A percentile compares a stretch with the other conserved stretches of the same genome.
Evolutionary conservation across 2,888 invertebrate species (phyloP).

Genomic region (Fragum sueziense): DNA sequence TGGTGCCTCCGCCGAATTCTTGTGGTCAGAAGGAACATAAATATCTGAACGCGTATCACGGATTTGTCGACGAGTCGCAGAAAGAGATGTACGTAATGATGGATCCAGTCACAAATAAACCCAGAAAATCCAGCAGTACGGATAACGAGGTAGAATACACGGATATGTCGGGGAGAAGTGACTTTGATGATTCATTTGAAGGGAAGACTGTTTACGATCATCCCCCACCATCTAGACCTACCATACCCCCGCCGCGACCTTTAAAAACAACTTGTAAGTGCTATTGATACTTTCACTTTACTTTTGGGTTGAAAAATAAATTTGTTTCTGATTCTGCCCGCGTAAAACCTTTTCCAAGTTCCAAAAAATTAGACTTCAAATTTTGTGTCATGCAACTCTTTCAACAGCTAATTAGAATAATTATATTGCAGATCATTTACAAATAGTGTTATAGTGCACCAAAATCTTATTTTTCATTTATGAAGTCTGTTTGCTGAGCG

Average conservation of each 20-base stretch:
- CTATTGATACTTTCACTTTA: too few species aligned
- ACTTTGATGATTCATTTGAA: slow-evolving; percentile 54
- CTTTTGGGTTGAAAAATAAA: too few species aligned
- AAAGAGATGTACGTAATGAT: slow-evolving; percentile 67
- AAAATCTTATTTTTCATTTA: too few species aligned
- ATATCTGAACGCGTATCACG: slow-evolving; percentile 69
- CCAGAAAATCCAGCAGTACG: slow-evolving; percentile 55
- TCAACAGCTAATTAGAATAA: too few species aligned
- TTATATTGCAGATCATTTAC: too few species aligned
- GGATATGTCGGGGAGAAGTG: slow-evolving; percentile 61
- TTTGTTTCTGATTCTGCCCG: too few species aligned
- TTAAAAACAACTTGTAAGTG: slow-evolving; percentile 41
- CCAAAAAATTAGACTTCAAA: too few species aligned
- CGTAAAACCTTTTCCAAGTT: too few species aligned
- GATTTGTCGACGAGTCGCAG: slow-evolving; percentile 42
- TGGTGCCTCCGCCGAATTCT: slow-evolving; percentile 62
- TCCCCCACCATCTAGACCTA: slow-evolving; percentile 60
- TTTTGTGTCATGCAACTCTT: too few species aligned
- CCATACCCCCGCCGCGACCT: slow-evolving; percentile 56
- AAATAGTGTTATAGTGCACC: too few species aligned
- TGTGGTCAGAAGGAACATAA: slow-evolving; percentile 59
- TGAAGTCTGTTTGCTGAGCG: too few species aligned
- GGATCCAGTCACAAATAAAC: slow-evolving; percentile 35
- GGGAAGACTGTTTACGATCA: slow-evolving; percentile 59
- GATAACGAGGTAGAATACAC: slow-evolving; percentile 63